These are phyloP conservation scores for Andrena bucephala DNA, from an alignment of 2,888 invertebrate species.

Conservation along the genomic window DNA sequence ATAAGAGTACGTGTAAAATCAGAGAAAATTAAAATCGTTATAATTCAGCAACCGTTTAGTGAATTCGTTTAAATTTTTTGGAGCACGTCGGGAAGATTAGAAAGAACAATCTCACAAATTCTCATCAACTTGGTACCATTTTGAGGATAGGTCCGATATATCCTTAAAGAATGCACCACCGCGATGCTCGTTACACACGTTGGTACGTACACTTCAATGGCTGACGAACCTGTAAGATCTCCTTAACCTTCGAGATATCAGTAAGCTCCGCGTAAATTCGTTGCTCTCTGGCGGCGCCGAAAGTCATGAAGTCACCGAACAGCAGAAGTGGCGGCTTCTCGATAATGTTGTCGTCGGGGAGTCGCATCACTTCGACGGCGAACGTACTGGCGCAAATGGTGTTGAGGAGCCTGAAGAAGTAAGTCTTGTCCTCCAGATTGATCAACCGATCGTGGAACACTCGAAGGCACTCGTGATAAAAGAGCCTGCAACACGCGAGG, in stretches of 20 bases:
- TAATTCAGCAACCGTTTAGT: too few relatives aligned
- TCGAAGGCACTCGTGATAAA: constrained; percentile 96
- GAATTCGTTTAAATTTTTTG: too few relatives aligned
- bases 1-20: too few relatives aligned
- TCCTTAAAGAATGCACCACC: neutral
- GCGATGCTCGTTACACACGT: too few relatives aligned
- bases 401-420: constrained; percentile 91
- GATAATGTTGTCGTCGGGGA: constrained; percentile 87
- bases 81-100: too few relatives aligned
- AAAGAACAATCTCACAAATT: too few relatives aligned
- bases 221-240: constrained; percentile 87
- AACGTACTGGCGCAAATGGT: constrained; percentile 89
- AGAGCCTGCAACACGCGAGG: constrained; percentile 87
- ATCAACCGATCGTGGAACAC: constrained; percentile 96
- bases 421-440: constrained; percentile 92
- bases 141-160: too few relatives aligned
- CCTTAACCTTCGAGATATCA: constrained; percentile 90
- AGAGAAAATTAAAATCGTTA: too few relatives aligned
- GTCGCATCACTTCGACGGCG: constrained; percentile 87
- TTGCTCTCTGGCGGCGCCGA: constrained; percentile 90
- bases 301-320: constrained; percentile 94
- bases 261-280: constrained; percentile 93
- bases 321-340: constrained; percentile 89
- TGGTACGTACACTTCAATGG: neutral
- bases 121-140: too few relatives aligned